Evolutionary conservation across 2,113 vertebrate genomes (phyloP).

Genomic region (Engraulis encrasicolus): DNA sequence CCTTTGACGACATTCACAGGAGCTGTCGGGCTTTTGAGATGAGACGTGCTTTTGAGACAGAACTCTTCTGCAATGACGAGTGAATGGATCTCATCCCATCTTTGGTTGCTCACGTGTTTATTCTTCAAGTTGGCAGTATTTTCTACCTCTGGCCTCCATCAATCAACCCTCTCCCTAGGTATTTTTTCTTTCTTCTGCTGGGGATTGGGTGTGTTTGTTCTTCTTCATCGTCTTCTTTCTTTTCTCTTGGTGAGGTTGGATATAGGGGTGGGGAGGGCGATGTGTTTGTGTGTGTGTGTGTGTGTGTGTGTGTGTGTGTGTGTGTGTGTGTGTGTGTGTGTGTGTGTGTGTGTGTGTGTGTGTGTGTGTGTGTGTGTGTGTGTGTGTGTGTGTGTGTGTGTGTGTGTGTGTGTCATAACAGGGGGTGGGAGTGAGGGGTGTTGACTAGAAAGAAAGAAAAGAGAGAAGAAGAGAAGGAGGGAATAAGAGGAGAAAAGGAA

Average conservation of each 20-base stretch:
- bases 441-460: constrained; percentile 40
- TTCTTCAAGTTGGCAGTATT: constrained; percentile 53
- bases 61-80: constrained; percentile 35
- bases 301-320: background rate
- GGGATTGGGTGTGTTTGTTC: constrained; percentile 31
- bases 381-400: too few species aligned
- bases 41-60: background rate
- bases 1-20: constrained; percentile 11
- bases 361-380: too few species aligned
- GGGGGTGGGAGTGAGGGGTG: constrained; percentile 19
- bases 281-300: too few species aligned
- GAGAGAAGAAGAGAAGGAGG: constrained; percentile 51
- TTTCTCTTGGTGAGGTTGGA: background rate
- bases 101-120: constrained; percentile 60
- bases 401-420: too few species aligned
- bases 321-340: too few species aligned
- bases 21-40: too few species aligned
- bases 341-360: too few species aligned
- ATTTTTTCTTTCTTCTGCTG: constrained; percentile 38
- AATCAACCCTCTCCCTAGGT: constrained; percentile 58
- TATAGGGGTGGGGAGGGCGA: background rate
- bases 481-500: constrained; percentile 55
- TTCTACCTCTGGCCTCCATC: constrained; percentile 59
- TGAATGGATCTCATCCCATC: constrained; percentile 61
- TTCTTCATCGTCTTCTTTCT: too few species aligned